Evolutionary conservation across 2,888 invertebrate species (phyloP), one percentile per base, ranked within the genome.

Genomic region (Bellardia bayeri): DNA sequence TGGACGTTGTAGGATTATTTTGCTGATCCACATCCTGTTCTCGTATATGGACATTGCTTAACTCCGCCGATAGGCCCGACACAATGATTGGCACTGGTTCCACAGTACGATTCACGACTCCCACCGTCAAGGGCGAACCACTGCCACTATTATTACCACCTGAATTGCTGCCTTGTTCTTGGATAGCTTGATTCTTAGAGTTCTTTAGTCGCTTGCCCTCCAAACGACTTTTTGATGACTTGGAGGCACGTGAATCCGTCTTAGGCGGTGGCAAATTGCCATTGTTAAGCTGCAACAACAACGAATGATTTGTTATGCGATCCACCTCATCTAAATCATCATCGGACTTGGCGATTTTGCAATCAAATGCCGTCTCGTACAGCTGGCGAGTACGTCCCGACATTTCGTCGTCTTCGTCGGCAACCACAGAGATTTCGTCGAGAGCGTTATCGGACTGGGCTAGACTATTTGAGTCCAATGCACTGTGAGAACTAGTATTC

Each of bases 351-450:
- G 96, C 96, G 91, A 97, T 96, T 94, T 97, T 97, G 93, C 97
- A 97, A 94, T 98, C 98, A 93, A 98, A 98, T 84, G 98, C 98
- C 82, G 98, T 98, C 94, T 98, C 98, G 93, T 98, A 98, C 81
- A 98, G 95, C 94, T 97, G 97, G 91, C 97, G 95, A 93, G 95
- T 95, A 82, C 96, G 94, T 45, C 91, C 90, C 14, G 95, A 95
- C 94, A 95, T 95, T 84, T 94, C 94, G 91, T 93, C 94, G 58
- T 94, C 90, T 66, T 90, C 90, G 54, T 90, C 90, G 4, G 16
- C 76, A 54, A 79, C 58, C 13, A 81, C 76, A 61, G 89, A 87
- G 9, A 69, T 86, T 16, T 76, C 64, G 42, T 87, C 85, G 9
- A 88, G 75, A 68, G 88, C 88, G 78, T 88, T 88, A 66, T 89